These are phyloP conservation scores for Xanthia icteritia DNA, from an alignment of 2,888 invertebrate genomes.

Conservation along the genomic window DNA sequence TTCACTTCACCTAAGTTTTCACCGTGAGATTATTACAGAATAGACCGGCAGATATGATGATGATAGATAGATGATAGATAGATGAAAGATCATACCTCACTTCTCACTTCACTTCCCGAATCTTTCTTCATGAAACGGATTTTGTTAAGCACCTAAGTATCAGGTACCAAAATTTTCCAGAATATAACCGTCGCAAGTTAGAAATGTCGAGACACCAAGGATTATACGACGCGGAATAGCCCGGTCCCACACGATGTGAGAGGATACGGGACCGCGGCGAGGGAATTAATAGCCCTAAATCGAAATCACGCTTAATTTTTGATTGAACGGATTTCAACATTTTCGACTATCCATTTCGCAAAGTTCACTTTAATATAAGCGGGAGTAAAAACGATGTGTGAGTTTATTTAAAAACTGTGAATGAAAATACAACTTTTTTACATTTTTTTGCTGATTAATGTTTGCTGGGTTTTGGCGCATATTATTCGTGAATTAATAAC, in stretches of 20 bases:
- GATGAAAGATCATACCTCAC: too few species aligned
- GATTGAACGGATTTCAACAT: constrained; percentile 18
- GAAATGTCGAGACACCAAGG: constrained; percentile 39
- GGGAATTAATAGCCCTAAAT: constrained; percentile 49
- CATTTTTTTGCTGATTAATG: neutral
- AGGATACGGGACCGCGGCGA: constrained; percentile 24
- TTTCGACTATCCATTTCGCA: constrained; percentile 28
- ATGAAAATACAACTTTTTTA: neutral
- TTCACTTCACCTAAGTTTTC: too few species aligned
- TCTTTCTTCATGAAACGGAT: neutral
- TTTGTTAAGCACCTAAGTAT: neutral
- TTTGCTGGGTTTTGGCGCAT: neutral
- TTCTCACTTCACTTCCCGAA: too few species aligned
- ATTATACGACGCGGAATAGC: constrained; percentile 22
- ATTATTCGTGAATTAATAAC: neutral
- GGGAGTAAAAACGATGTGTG: neutral
- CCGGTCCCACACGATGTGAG: constrained; percentile 10
- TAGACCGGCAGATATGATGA: too few species aligned
- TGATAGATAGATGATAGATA: too few species aligned
- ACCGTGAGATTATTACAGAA: too few species aligned
- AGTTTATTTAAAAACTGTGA: neutral
- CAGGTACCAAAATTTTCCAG: constrained; percentile 3
- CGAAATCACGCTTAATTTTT: constrained; percentile 42
- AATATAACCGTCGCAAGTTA: constrained; percentile 29
- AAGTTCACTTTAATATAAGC: constrained; percentile 6